A percentile compares a stretch with the other conserved stretches of the same genome.
phyloP scores from a whole-genome alignment of 2,797 vertebrate species.

The Arnoldichthys spilopterus region DNA sequence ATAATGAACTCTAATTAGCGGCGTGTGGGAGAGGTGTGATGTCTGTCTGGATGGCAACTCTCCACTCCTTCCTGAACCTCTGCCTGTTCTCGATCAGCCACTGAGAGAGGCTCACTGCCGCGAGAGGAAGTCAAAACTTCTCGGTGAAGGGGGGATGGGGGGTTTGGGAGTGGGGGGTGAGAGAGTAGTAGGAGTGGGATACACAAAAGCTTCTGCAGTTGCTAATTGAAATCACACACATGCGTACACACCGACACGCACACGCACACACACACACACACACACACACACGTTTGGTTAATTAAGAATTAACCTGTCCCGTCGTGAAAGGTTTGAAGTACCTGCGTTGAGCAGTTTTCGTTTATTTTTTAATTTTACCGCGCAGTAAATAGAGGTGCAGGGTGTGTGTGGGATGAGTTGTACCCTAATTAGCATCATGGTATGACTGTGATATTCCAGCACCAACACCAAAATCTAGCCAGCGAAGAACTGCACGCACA shows the following conservation, averaged over 20 bases:
- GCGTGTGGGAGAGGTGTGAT: constrained; percentile 77
- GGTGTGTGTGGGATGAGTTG: constrained; percentile 65
- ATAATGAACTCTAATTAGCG: constrained; percentile 85
- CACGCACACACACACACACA: constrained; percentile 33
- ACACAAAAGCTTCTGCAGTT: constrained; percentile 59
- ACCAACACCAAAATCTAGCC: constrained; percentile 67
- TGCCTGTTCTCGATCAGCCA: constrained; percentile 72
- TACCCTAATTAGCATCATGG: constrained; percentile 81
- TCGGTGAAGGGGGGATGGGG: constrained; percentile 48
- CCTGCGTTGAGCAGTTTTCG: constrained; percentile 58
- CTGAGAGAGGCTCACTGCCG: constrained; percentile 68
- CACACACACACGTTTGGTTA: constrained; percentile 60
- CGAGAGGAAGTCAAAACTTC: constrained; percentile 70
- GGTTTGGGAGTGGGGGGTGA: constrained; percentile 11
- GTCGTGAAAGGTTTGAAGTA: constrained; percentile 70
- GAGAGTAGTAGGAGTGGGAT: constrained; percentile 60
- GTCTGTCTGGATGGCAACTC: constrained; percentile 72
- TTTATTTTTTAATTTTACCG: constrained; percentile 14
- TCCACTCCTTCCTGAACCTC: constrained; percentile 72
- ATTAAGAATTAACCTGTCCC: constrained; percentile 71
- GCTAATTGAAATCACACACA: constrained; percentile 61
- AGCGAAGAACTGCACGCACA: constrained; percentile 29
- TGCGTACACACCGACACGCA: too few species aligned
- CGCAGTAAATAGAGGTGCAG: constrained; percentile 48
- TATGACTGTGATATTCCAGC: constrained; percentile 65